phyloP scores from a whole-genome alignment of 2,113 vertebrate species.

The Prionailurus viverrinus region DNA sequence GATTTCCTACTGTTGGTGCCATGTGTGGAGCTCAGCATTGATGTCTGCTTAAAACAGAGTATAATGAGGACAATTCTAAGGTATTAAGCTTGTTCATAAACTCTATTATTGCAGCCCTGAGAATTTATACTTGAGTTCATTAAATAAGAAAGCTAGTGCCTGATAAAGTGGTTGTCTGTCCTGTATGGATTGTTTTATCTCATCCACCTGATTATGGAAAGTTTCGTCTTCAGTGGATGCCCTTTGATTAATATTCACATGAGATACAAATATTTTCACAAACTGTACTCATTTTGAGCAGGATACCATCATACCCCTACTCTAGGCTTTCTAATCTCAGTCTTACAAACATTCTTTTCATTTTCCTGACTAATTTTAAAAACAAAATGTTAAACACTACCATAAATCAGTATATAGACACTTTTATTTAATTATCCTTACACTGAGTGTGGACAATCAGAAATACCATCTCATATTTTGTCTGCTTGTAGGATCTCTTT shows the following conservation, averaged over 20 bases:
- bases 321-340: neutral
- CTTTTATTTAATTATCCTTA: neutral
- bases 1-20: neutral
- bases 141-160: neutral
- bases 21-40: neutral
- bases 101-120: neutral
- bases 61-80: neutral
- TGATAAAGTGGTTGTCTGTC: neutral
- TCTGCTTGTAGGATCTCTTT: neutral
- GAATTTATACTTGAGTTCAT: neutral
- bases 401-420: neutral
- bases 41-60: neutral
- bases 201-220: neutral
- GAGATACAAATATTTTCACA: neutral
- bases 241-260: neutral
- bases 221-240: neutral
- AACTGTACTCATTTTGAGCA: neutral
- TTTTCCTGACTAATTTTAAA: neutral
- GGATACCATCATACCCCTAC: neutral
- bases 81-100: neutral
- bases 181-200: neutral
- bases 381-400: neutral
- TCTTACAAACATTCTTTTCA: neutral
- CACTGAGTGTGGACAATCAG: neutral
- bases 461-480: neutral